Conservation (phyloP, 2,797 vertebrate genomes). For the Peromyscus nudipes region DNA sequence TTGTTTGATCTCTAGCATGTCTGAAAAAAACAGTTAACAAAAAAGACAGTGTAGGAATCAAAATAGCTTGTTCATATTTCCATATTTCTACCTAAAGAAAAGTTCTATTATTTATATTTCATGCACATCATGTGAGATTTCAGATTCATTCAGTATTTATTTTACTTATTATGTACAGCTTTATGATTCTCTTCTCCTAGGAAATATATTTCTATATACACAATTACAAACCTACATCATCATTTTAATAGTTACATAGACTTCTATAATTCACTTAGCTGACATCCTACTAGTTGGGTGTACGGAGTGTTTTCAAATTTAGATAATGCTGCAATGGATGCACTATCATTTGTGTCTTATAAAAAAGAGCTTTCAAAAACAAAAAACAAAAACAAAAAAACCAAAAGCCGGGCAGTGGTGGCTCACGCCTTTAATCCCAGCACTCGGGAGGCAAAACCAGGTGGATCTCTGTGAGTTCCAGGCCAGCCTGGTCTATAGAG, state of each 20-base stretch:
- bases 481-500: too few species aligned
- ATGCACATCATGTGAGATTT: constrained; percentile 14
- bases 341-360: neutral
- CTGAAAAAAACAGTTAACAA: neutral
- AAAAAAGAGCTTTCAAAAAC: neutral
- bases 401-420: too few species aligned
- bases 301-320: constrained; percentile 42
- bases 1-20: neutral
- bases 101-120: neutral
- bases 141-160: constrained; percentile 35
- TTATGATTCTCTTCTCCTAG: neutral
- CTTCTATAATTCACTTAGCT: constrained; percentile 4
- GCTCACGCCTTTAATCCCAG: too few species aligned
- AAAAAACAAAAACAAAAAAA: too few species aligned
- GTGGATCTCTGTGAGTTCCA: too few species aligned
- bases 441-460: too few species aligned
- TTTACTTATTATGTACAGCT: neutral
- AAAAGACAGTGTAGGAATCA: constrained; percentile 24
- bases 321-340: neutral
- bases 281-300: neutral
- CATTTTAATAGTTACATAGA: neutral
- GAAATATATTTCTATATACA: neutral
- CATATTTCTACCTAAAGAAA: constrained; percentile 5
- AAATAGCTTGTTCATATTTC: constrained; percentile 42
- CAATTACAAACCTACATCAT: neutral